Evolutionary conservation across 1,140 invertebrate species (phyloP).

Genomic region (Drosophila novamexicana): DNA sequence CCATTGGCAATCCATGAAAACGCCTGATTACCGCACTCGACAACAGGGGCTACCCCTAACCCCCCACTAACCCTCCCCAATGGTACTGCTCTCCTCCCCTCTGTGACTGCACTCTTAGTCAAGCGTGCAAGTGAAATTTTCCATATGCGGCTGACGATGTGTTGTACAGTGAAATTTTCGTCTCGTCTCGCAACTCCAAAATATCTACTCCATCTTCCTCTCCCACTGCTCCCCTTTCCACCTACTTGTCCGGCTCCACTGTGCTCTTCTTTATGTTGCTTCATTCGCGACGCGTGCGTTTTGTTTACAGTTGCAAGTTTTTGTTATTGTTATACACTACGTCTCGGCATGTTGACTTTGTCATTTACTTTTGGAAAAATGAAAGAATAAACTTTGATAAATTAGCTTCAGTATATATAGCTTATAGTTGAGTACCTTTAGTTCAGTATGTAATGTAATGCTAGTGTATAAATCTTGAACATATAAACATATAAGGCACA

Average conservation of each 20-base stretch:
- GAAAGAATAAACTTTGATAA: no score
- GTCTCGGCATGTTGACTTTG: not conserved
- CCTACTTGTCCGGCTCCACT: not conserved
- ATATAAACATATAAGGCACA: no score
- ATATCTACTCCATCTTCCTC: constrained; percentile 29
- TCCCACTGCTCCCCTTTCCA: constrained; percentile 1
- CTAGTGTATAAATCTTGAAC: no score
- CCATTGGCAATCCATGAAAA: constrained; percentile 36
- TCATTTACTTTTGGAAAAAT: no score
- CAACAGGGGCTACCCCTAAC: constrained; percentile 40
- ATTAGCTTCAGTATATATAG: no score
- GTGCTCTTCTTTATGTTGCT: constrained; percentile 19
- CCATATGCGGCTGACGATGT: constrained; percentile 67
- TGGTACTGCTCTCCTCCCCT: not conserved
- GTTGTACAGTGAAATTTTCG: constrained; percentile 67
- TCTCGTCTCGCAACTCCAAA: constrained; percentile 48
- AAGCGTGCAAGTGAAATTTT: constrained; percentile 81
- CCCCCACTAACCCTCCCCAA: not conserved
- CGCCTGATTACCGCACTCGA: constrained; percentile 74
- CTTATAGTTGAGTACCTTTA: no score
- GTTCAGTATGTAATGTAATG: no score
- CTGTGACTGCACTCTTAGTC: constrained; percentile 65
- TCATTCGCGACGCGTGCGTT: constrained; percentile 60
- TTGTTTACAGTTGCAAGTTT: constrained; percentile 68
- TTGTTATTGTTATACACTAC: constrained; percentile 64